Evolutionary conservation across 2,797 vertebrate species (phyloP), one percentile per base, ranked within the genome.

Genomic region (Enteromius mattozi): DNA sequence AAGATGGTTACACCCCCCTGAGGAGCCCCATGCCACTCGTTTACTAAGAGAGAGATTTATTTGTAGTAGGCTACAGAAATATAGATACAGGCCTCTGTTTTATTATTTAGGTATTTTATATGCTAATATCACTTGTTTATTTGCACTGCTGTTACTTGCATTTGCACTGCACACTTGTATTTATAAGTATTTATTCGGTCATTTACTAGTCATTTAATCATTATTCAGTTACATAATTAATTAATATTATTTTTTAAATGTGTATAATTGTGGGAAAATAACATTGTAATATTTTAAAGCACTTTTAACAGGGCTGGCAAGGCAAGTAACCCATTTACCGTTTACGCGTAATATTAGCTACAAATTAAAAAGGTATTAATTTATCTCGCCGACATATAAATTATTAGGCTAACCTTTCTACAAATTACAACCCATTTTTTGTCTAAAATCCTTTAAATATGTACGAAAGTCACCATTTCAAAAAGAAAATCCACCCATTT

Each of bases 1-100:
- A 95, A 95, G 95, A 95, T 93, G 94, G 94, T 94, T 93, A 92
- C 92, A 94, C 93, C 91, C 92, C 95, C 92, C 56, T 90, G 92
- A 87, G 87, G 85, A 91, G 89, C 92, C 88, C 90, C 92, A 19
- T 81, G 79, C 66, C 78, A 86, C 56, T 68, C 69, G 84, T 65
- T 70, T 70, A 84, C 70, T 49, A 17, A 69, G 21, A 61, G 16
- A 47, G 49, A 79, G 21, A 59, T 74, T 8, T 56, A 56, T 72
- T 61, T 61, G 35, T 61, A 10, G n/a, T 59, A 6, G 56, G 56
- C 56, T 16, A 77, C 10, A 63, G 16, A 27, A 61, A 42, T 70
- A 70, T 49, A 4, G 21, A 69, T n/a, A 7, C 0, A 61, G 56
- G 10, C 56, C 56, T 61, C 0, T 6, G 8, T 6, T 79, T 8